Evolutionary conservation across 2,888 invertebrate species (phyloP), one percentile per base, ranked within the genome.

Genomic region (Drosophila kanekoi): DNA sequence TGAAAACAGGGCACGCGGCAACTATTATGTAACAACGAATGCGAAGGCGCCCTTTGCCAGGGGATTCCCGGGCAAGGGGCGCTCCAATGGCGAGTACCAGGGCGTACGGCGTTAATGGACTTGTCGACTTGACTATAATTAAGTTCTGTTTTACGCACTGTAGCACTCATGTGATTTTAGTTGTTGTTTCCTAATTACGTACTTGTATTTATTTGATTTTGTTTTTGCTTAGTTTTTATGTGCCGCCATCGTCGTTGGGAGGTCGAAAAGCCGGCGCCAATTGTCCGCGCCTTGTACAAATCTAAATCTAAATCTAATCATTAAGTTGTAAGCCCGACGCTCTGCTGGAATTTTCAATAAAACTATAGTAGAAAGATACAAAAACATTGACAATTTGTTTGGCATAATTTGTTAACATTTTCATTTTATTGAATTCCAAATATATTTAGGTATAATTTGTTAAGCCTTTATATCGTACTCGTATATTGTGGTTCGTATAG

Each of bases 21-120:
- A 96, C 14, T 97, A 95, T 90, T 97, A 97, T 91, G 96, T 97
- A n/a, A 95, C 96, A 62, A 97, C 97, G 54, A 97, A 97, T 92
- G 95, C 95, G 3, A 95, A 95, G 89, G 96, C 95, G 67, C 97
- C 97, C 2, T 97, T 96, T 92, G 96, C 97, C n/a, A 94, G 96
- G 90, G 97, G 97, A 8, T 96, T 95, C 87, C 96, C 96, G 13
- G 95, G 94, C 65, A 95, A 95, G 91, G 93, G 93, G 32, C 89
- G 92, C 4, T 88, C 92, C 67, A 92, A 91, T 35, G 90, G 90
- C 6, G 90, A 90, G 35, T 92, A 92, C 72, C 87, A 87, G 44
- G 92, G 92, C 37, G 92, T 92, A 18, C 73, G 92, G 54, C 84
- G 89, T 73, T 88, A 63, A 72, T 51, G 16, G 9, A 37, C 32